Conservation (phyloP, 1,140 invertebrate species). For the Drosophila baimaii region DNA sequence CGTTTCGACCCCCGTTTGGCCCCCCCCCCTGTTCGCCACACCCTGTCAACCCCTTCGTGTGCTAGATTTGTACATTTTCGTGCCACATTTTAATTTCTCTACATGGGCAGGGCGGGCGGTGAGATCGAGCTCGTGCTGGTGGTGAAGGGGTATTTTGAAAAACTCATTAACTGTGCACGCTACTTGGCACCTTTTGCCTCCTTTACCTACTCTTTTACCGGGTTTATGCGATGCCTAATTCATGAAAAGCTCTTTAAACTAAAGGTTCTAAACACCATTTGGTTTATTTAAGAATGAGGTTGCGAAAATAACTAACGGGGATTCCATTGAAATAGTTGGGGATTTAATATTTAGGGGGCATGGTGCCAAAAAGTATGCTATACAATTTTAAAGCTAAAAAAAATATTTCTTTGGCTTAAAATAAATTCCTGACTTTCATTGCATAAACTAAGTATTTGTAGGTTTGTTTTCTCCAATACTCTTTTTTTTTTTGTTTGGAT, state of each 20-base stretch:
- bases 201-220: conserved; percentile 7
- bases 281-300: background rate
- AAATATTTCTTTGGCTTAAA: background rate
- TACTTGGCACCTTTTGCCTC: conserved; percentile 76
- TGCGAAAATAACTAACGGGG: background rate
- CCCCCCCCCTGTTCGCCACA: background rate
- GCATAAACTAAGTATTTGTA: background rate
- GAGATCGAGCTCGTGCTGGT: background rate
- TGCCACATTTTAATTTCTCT: conserved; percentile 78
- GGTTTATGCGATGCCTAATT: conserved; percentile 4
- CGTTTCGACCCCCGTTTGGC: conserved; percentile 34
- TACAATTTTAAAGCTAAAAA: too few species aligned
- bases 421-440: background rate
- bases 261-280: background rate
- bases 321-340: background rate
- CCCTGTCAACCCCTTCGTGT: conserved; percentile 61
- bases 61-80: conserved; percentile 77
- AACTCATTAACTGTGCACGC: conserved; percentile 83
- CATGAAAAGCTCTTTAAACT: background rate
- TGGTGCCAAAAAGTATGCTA: background rate
- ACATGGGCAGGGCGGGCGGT: background rate
- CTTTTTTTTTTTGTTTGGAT: conserved; percentile 9
- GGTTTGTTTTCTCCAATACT: background rate
- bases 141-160: conserved; percentile 52
- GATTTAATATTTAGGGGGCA: background rate